Base-by-base conservation (phyloP, 2,888 invertebrate genomes). In the Masnerella sp. region DNA sequence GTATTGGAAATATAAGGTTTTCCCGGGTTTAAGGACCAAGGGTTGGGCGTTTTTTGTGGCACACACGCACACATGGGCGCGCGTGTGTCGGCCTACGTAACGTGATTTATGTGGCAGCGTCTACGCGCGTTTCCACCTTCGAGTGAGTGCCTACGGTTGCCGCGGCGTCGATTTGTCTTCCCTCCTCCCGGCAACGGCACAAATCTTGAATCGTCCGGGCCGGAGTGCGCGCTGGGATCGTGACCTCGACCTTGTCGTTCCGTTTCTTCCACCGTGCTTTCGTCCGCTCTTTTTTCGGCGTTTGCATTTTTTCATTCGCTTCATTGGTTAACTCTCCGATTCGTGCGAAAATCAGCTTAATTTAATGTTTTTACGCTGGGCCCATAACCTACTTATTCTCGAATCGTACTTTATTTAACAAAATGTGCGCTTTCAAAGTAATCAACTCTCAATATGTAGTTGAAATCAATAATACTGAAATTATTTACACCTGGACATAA, bases 231-330 rank as follows among this genome's bases (percentile, higher is more conserved):
- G 52, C 11, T 30, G 28, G 56, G 70, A 70, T 70, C 70, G 51
- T 64, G 70, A 70, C 70, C 70, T 70, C 70, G 70, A 70, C 62
- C 62, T 70, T 62, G 69, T 70, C 69, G 61, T 56, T 70, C 38
- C 36, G 56, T 40, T 54, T 69, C 69, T 61, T 62, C 56, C 61
- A 62, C 15, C 69, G 69, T 34, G 34, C 47, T 47, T 69, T 69
- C 69, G 61, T 54, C 59, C 43, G 61, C 51, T n/a, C 3, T 47
- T 47, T 47, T 47, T 61, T 69, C 40, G 9, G 8, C 47, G 32
- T 2, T n/a, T 20, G 52, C 17, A 8, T 45, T 34, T 43, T 32
- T 34, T 56, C n/a, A 25, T 25, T 11, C 43, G 9, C 22, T 25
- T 25, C 12, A 4, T n/a, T n/a, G n/a, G n/a, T n/a, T n/a, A n/a